Base-by-base conservation (phyloP, 2,113 vertebrate genomes). In the Zapus hudsonius region DNA sequence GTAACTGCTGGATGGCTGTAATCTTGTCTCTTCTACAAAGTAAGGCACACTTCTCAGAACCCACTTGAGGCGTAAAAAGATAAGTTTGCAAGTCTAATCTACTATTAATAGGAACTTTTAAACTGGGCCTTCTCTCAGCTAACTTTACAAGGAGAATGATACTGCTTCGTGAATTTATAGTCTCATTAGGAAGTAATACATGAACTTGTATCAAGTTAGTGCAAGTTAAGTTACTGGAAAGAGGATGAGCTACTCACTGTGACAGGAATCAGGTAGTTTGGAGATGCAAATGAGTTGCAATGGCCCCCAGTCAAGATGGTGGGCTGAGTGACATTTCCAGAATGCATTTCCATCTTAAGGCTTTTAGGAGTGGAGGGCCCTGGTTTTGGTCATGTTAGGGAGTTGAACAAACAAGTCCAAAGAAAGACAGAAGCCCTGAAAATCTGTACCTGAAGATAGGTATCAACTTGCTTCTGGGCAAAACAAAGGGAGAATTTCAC, bases 131-230 rank as follows among this genome's bases (percentile, higher is more conserved):
- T 85, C 22, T 89, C 25, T 22, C 10, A 74, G 47, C 31, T 93
- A 55, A 38, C 29, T 92, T 59, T 72, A 70, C 61, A 92, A 84
- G 57, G 20, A 38, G 19, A 92, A 69, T 87, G 42, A 89, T 36
- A 70, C 17, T 81, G 7, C 7, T 85, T 87, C 87, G 70, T 82
- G 31, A 66, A 75, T 91, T 64, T 59, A 59, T 22, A 23, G 3
- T 55, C 44, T 74, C 92, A 12, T 55, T 84, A 84, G 59, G 61
- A 72, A 84, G 31, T 38, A 59, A 72, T 47, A 73, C 12, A 83
- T 9, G 11, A 19, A 63, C 15, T 63, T 33, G n/a, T 8, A 20
- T 73, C 83, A 57, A 93, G 31, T 70, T 78, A 44, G 44, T 74
- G 84, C 0, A 83, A 90, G 85, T 52, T 83, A 75, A 90, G 7